phyloP scores from a whole-genome alignment of 2,797 vertebrate species.

The Spinus olivaceus region DNA sequence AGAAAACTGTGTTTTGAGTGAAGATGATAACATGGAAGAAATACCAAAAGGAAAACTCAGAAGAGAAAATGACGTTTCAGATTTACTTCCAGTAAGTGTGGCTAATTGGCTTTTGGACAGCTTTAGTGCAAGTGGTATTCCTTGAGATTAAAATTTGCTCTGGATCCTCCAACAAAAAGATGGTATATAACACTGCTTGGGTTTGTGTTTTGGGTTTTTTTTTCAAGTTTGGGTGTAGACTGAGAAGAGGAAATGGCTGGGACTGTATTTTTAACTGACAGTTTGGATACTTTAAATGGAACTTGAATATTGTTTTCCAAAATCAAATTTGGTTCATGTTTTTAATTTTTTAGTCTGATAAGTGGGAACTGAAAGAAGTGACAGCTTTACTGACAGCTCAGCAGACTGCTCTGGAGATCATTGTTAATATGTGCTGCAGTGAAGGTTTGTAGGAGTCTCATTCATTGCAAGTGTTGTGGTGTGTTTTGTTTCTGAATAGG shows the following conservation, averaged over 20 bases:
- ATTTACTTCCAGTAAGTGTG: constrained; percentile 89
- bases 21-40: constrained; percentile 79
- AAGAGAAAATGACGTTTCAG: constrained; percentile 81
- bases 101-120: background rate
- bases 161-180: background rate
- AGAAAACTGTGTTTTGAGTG: constrained; percentile 50
- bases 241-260: background rate
- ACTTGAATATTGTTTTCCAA: background rate
- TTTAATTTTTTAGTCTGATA: constrained; percentile 75
- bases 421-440: constrained; percentile 97
- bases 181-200: background rate
- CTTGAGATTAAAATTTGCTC: background rate
- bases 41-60: constrained; percentile 65
- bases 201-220: background rate
- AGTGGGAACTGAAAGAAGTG: constrained; percentile 88
- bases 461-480: background rate
- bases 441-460: constrained; percentile 82
- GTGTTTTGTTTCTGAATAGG: background rate
- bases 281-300: background rate
- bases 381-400: constrained; percentile 89
- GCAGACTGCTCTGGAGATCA: constrained; percentile 94
- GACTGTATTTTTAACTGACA: background rate
- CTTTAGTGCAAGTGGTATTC: background rate
- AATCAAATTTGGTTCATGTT: background rate
- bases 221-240: background rate